Evolutionary conservation across 2,797 vertebrate species (phyloP).

Genomic region (Rhinogobio ventralis): DNA sequence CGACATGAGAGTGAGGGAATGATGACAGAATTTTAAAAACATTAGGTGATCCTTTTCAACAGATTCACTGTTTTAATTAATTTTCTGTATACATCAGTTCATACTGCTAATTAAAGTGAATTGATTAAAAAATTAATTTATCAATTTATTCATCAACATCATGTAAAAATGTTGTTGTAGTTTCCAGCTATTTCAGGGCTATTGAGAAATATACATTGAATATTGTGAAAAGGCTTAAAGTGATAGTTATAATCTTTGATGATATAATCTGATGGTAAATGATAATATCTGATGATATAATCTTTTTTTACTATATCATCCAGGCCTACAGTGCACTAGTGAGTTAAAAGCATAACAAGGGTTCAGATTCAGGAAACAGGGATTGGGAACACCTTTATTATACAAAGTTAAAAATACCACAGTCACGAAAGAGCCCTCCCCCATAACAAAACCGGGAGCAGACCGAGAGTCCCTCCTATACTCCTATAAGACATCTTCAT

Average conservation of each 20-base stretch:
- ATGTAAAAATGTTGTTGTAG: background rate
- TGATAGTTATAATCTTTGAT: background rate
- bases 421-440: constrained; percentile 51
- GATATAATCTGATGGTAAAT: too few species aligned
- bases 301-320: background rate
- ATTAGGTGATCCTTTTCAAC: background rate
- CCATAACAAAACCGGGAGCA: constrained; percentile 50
- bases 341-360: constrained; percentile 16
- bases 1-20: too few species aligned
- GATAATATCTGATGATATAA: background rate
- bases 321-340: background rate
- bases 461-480: constrained; percentile 41
- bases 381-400: constrained; percentile 54
- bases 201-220: background rate
- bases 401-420: constrained; percentile 64
- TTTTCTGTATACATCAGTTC: background rate
- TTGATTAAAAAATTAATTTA: background rate
- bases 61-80: background rate
- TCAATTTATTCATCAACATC: background rate
- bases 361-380: constrained; percentile 55
- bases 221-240: background rate
- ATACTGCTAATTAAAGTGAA: background rate
- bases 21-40: background rate
- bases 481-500: constrained; percentile 46
- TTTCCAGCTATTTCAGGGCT: background rate